Percentiles rank a stretch among this genome's conserved stretches.
phyloP scores from a whole-genome alignment of 2,888 invertebrate genomes.

The Aromia moschata region DNA sequence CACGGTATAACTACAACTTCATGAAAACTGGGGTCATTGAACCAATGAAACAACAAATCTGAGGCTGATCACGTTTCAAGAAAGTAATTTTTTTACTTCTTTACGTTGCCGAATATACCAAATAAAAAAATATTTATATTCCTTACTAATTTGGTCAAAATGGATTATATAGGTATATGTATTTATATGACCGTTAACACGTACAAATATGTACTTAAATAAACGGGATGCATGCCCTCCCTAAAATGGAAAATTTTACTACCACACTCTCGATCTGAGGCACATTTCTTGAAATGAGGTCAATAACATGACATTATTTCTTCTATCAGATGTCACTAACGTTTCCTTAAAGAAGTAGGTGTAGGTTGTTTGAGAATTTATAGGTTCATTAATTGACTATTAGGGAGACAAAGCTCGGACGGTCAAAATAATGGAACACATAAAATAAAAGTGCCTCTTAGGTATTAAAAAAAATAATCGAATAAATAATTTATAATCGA shows the following conservation, averaged over 20 bases:
- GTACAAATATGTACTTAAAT: neutral
- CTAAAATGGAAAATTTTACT: neutral
- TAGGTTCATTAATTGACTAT: neutral
- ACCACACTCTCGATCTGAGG: neutral
- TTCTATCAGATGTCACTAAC: neutral
- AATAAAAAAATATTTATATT: neutral
- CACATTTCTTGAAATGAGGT: constrained; percentile 2
- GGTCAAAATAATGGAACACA: neutral
- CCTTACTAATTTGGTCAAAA: constrained; percentile 3
- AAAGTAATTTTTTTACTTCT: neutral
- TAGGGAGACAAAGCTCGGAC: neutral
- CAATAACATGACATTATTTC: neutral
- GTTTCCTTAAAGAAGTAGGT: neutral
- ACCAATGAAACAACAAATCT: too few relatives aligned
- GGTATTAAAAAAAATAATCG: too few relatives aligned
- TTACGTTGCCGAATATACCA: neutral
- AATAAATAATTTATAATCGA: too few relatives aligned
- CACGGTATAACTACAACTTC: too few relatives aligned
- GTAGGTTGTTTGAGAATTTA: neutral
- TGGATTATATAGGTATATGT: too few relatives aligned
- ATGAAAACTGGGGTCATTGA: too few relatives aligned
- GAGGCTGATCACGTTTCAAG: neutral
- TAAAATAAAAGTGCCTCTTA: too few relatives aligned
- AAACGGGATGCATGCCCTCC: neutral
- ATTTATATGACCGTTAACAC: constrained; percentile 10